Percentiles rank a stretch among this genome's conserved stretches.
phyloP scores from a whole-genome alignment of 2,797 vertebrate species.

The Gymnoscopelus braueri region DNA sequence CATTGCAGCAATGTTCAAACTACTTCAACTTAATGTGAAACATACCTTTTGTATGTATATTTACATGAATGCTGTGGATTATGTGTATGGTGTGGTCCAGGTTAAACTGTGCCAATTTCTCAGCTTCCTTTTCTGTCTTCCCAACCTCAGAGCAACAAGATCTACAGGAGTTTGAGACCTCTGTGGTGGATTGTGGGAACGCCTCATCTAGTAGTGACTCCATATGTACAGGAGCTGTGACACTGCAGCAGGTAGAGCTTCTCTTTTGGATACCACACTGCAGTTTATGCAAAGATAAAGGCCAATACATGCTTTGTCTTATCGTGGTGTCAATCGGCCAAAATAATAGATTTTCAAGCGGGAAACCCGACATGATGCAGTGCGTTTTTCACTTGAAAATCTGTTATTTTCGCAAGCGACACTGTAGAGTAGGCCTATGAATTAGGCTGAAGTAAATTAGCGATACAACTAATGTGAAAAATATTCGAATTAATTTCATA shows the following conservation, averaged over 20 bases:
- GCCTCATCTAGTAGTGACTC: background rate
- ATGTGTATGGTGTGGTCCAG: background rate
- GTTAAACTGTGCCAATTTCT: background rate
- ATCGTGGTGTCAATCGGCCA: too few species aligned
- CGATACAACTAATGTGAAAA: background rate
- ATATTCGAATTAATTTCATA: background rate
- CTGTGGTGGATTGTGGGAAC: constrained; percentile 42
- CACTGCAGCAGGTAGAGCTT: constrained; percentile 46
- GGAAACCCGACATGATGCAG: too few species aligned
- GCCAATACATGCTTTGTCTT: background rate
- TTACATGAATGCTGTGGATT: background rate
- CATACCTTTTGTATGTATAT: background rate
- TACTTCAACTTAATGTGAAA: too few species aligned
- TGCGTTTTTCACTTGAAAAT: too few species aligned
- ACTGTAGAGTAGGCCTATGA: too few species aligned
- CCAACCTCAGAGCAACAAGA: constrained; percentile 24
- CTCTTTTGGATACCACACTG: background rate
- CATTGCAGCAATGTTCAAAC: too few species aligned
- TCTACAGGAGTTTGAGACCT: constrained; percentile 51
- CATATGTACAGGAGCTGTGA: constrained; percentile 46
- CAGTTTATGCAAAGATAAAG: background rate
- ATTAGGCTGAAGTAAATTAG: background rate
- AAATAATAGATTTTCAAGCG: too few species aligned
- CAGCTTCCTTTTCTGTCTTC: background rate
- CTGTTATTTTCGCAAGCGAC: too few species aligned